phyloP scores from a whole-genome alignment of 2,113 vertebrate species.

The Istiophorus platypterus region DNA sequence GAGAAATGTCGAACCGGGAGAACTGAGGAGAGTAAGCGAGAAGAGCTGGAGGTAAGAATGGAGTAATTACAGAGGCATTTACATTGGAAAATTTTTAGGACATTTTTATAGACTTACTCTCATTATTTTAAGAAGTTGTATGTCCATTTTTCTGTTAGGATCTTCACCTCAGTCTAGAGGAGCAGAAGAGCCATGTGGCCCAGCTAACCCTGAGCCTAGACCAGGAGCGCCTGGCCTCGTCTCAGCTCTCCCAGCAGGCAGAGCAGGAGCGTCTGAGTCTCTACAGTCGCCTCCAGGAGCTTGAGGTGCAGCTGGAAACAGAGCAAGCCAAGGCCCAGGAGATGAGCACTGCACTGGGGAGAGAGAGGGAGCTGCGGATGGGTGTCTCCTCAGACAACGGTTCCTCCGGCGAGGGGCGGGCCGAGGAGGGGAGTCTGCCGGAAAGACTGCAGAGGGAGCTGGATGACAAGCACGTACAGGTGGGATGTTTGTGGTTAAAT shows the following conservation, averaged over 20 bases:
- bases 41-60: slow-evolving; percentile 90
- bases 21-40: slow-evolving; percentile 86
- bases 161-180: slow-evolving; percentile 88
- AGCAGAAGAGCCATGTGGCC: slow-evolving; percentile 84
- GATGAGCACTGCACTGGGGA: slow-evolving; percentile 87
- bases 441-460: slow-evolving; percentile 89
- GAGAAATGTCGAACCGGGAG: slow-evolving; percentile 87
- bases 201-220: slow-evolving; percentile 87
- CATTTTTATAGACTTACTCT: background rate
- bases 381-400: slow-evolving; percentile 8
- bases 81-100: background rate
- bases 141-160: slow-evolving; percentile 82
- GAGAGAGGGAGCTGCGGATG: slow-evolving; percentile 85
- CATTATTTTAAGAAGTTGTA: background rate
- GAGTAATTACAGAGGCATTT: background rate
- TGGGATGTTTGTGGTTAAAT: slow-evolving; percentile 55
- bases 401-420: slow-evolving; percentile 17
- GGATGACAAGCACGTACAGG: slow-evolving; percentile 88
- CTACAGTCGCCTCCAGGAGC: slow-evolving; percentile 85
- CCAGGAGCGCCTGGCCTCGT: slow-evolving; percentile 85
- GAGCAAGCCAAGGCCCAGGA: slow-evolving; percentile 87
- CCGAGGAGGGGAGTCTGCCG: slow-evolving; percentile 76
- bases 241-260: slow-evolving; percentile 85
- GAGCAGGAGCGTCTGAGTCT: slow-evolving; percentile 86
- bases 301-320: slow-evolving; percentile 92